phyloP scores from a whole-genome alignment of 2,888 invertebrate species.

The Drosophila austrosaltans region DNA sequence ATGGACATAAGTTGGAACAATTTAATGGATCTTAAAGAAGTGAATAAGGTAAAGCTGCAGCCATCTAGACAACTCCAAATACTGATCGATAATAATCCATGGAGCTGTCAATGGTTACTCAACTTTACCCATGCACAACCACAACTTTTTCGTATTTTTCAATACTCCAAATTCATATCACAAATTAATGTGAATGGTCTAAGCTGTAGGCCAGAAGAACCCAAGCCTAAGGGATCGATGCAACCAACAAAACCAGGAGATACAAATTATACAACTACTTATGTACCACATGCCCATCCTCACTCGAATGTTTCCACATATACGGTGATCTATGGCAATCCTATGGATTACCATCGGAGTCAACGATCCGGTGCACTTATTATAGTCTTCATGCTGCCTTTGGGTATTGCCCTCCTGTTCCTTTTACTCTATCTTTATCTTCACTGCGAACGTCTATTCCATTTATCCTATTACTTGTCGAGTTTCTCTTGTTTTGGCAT shows the following conservation, averaged over 20 bases:
- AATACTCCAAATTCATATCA: constrained; percentile 81
- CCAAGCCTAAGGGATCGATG: not conserved
- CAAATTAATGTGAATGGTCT: constrained; percentile 82
- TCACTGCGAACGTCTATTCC: constrained; percentile 81
- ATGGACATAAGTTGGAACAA: constrained; percentile 70
- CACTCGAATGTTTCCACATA: constrained; percentile 66
- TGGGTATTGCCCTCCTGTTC: constrained; percentile 81
- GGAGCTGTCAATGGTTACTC: constrained; percentile 82
- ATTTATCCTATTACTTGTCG: constrained; percentile 78
- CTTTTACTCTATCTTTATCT: constrained; percentile 81
- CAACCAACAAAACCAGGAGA: not conserved
- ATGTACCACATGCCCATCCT: constrained; percentile 23
- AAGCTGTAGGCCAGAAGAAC: constrained; percentile 70
- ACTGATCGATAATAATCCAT: constrained; percentile 79
- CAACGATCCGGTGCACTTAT: constrained; percentile 80
- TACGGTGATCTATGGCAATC: constrained; percentile 76
- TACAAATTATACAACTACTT: not conserved
- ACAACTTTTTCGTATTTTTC: constrained; percentile 78
- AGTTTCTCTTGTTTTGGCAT: constrained; percentile 56
- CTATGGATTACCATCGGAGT: constrained; percentile 76
- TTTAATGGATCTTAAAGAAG: constrained; percentile 53
- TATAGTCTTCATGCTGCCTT: constrained; percentile 81
- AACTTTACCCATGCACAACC: constrained; percentile 78
- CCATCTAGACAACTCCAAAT: constrained; percentile 60
- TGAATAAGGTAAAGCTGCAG: constrained; percentile 28